Base-by-base conservation (phyloP, 2,888 invertebrate species). In the Drosophila siamana region DNA sequence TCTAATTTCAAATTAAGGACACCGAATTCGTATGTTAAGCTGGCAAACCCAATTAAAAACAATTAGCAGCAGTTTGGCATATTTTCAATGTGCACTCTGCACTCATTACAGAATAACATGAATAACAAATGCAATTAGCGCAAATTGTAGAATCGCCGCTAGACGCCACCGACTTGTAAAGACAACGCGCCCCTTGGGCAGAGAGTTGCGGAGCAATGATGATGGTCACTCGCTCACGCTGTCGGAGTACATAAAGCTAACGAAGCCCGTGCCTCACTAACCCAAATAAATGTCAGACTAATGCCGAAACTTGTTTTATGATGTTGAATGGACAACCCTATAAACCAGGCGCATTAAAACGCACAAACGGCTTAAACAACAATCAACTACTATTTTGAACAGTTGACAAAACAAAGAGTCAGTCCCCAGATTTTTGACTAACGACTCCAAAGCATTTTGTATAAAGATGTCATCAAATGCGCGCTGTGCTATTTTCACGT, bases 261-360 rank as follows among this genome's bases (percentile, higher is more conserved):
- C 8, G 7, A 30, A 60, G 5, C 47, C 78, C 62, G 41, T 72
- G 86, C 59, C 82, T 80, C 69, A 82, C 86, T 82, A 82, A 82
- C 82, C 82, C 65, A 86, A 88, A 82, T 82, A 78, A 68, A 67
- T 46, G 50, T 43, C 59, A 65, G 75, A 65, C 70, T 70, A 70
- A 74, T 74, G 82, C 77, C 77, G 67, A 83, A 88, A 88, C 89
- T 72, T 51, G 83, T 88, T 83, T 88, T 79, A 86, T 70, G 74
- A 79, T 68, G 56, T 64, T 75, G 72, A 54, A 46, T 47, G 44
- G 69, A 64, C 80, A 82, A 69, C 80, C 69, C 66, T 66, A 86
- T 80, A 84, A 84, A 77, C 74, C 68, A 70, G 60, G 54, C 64
- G 54, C 68, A 81, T 69, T 78, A 68, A 69, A 54, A 46, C 61